Base-by-base conservation (phyloP, 2,888 invertebrate genomes). In the Pseudolycoriella hygida region DNA sequence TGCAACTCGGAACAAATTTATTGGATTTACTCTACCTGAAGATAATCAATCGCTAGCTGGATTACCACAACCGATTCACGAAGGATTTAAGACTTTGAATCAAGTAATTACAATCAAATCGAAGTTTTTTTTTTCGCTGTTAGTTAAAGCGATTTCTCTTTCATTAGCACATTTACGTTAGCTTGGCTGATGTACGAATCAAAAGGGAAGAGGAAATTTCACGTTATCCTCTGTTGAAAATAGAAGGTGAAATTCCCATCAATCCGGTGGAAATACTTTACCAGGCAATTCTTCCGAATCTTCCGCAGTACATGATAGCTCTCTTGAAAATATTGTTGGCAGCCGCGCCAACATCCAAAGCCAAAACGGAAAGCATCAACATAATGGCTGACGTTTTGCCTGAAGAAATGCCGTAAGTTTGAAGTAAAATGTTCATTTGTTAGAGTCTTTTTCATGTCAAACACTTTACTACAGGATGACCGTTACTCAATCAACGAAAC, bases 341-440 rank as follows among this genome's bases (percentile, higher is more conserved):
- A 25, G 96, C 97, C 45, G 93, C 96, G 31, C 97, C 98, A 3
- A 96, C 96, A n/a, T 92, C 92, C n/a, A 96, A 94, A 67, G 81
- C 89, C 4, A 96, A 96, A 69, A 89, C 85, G 10, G 98, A 98
- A 60, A 93, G 96, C 43, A 90, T 97, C 56, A 97, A 97, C 64
- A 96, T 99, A 40, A 82, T 97, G 77, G 88, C 93, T 37, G 98
- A 99, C 67, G 86, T 98, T 42, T 66, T 98, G 53, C 97, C 97
- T 1, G 93, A 92, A 67, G 92, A 93, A 69, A 92, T 93, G 90
- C 94, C 94, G 74, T 79, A 64, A 69, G 75, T 70, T 25, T 37
- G 11, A 4, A 8, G 8, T 25, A 8, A n/a, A n/a, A n/a, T n/a
- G n/a, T n/a, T n/a, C n/a, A n/a, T n/a, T n/a, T n/a, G n/a, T n/a